Conservation (phyloP, 2,888 invertebrate genomes). For the Napeogenes sylphis region DNA sequence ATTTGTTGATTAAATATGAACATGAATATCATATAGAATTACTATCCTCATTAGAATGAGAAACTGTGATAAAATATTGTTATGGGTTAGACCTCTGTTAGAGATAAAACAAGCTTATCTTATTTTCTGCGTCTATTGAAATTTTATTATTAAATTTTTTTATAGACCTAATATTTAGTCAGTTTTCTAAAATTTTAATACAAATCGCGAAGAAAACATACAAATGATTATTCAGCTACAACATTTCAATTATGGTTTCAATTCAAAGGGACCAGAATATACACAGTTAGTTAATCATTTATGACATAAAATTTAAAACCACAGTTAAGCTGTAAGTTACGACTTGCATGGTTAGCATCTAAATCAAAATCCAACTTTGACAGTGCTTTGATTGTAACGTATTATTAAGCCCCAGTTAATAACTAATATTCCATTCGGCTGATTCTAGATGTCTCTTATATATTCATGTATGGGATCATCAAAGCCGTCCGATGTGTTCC, state of each 20-base stretch:
- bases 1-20: constrained; percentile 10
- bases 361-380: neutral
- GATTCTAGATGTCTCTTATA: constrained; percentile 23
- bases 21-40: constrained; percentile 11
- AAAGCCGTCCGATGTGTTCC: constrained; percentile 59
- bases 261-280: too few species aligned
- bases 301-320: neutral
- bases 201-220: neutral
- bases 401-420: constrained; percentile 8
- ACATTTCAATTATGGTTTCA: too few species aligned
- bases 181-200: neutral
- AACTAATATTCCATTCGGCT: constrained; percentile 24
- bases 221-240: too few species aligned
- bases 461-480: constrained; percentile 72
- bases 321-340: neutral
- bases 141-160: neutral
- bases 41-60: constrained; percentile 12
- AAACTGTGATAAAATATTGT: constrained; percentile 14
- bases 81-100: constrained; percentile 8
- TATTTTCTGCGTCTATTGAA: constrained; percentile 1
- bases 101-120: constrained; percentile 8
- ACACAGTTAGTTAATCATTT: neutral
- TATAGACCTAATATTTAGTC: neutral
- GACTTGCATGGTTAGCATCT: neutral
- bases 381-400: constrained; percentile 28